Conservation (phyloP, 2,113 vertebrate genomes). For the Indicator maculatus region DNA sequence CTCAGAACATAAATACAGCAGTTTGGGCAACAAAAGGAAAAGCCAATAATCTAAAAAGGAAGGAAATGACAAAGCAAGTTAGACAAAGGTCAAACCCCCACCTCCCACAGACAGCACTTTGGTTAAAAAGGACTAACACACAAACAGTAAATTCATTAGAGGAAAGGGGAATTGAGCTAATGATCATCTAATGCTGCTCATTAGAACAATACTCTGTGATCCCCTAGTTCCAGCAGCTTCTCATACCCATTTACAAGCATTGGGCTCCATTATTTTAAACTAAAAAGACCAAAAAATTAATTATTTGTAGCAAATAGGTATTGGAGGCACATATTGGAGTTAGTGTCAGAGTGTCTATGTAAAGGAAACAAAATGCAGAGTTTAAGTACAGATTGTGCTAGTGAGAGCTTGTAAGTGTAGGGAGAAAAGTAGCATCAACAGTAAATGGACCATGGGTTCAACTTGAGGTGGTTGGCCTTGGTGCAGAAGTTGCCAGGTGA, state of each 20-base stretch:
- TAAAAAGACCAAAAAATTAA: not conserved
- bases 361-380: not conserved
- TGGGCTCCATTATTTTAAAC: not conserved
- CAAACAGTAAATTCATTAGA: not conserved
- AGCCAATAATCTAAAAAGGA: not conserved
- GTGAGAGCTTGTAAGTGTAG: accelerated
- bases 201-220: not conserved
- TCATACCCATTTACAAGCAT: not conserved
- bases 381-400: not conserved
- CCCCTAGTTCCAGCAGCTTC: not conserved
- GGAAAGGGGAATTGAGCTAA: not conserved
- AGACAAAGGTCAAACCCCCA: not conserved
- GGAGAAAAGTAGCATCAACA: not conserved
- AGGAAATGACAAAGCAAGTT: not conserved
- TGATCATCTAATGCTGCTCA: not conserved
- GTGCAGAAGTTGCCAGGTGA: not conserved
- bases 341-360: not conserved
- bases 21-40: not conserved
- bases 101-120: not conserved
- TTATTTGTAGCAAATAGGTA: not conserved
- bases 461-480: not conserved
- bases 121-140: not conserved
- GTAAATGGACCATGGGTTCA: not conserved
- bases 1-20: not conserved
- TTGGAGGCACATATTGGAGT: not conserved